Evolutionary conservation across 2,888 invertebrate species (phyloP).

Genomic region (Drosophila koepferae): DNA sequence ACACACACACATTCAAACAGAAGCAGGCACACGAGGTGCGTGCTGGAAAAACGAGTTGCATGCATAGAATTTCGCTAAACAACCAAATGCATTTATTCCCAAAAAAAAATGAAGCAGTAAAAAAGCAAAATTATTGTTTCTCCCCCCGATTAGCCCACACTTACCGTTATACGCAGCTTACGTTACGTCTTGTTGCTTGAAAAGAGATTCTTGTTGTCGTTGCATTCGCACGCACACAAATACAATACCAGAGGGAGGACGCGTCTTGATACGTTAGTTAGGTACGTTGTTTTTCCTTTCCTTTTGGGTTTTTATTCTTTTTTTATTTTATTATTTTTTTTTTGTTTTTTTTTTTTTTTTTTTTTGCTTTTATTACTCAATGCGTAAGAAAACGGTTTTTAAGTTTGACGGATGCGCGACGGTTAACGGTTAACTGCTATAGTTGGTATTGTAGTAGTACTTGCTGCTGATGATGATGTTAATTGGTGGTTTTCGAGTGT

Average conservation of each 20-base stretch:
- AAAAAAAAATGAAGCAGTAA: conserved; percentile 2
- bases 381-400: conserved; percentile 30
- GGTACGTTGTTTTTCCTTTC: conserved; percentile 26
- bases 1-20: conserved; percentile 14
- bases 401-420: conserved; percentile 35
- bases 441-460: neutral
- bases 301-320: neutral
- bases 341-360: neutral
- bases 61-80: conserved; percentile 54
- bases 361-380: conserved; percentile 37
- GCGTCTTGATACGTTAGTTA: conserved; percentile 17
- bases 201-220: conserved; percentile 23
- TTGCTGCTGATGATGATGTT: conserved; percentile 6
- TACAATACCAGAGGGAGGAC: conserved; percentile 13
- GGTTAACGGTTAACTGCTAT: conserved; percentile 33
- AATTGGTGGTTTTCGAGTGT: conserved; percentile 23
- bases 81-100: conserved; percentile 16
- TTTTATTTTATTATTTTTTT: neutral
- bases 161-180: conserved; percentile 29
- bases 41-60: conserved; percentile 64
- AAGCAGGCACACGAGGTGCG: conserved; percentile 25
- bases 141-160: conserved; percentile 2
- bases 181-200: conserved; percentile 32
- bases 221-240: conserved; percentile 25
- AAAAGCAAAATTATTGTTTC: conserved; percentile 1